Base-by-base conservation (phyloP, 2,113 vertebrate genomes). In the Hypocryptadius cinnamomeus region DNA sequence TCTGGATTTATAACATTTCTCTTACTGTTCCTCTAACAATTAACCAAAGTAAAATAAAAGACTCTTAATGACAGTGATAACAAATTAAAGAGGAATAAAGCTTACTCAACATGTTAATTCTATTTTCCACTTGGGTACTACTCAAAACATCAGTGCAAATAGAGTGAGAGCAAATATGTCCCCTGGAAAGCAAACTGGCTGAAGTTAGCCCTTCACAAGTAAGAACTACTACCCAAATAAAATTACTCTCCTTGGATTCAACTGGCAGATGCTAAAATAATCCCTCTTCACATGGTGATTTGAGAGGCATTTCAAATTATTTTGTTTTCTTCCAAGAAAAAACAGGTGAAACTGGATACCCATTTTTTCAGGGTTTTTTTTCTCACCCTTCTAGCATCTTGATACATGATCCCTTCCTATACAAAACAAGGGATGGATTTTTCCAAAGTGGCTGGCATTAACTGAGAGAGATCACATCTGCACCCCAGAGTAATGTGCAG, bases 1-100 rank as follows among this genome's bases (percentile, higher is more conserved):
- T 73, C 15, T 4, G 33, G 51, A 78, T 90, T 86, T 72, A 48
- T 73, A 77, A 86, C 15, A 4, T 90, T 94, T 83, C 59, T 79
- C 7, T 86, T 85, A 42, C 51, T 86, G 31, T 47, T 95, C 60
- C 68, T 86, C 71, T 93, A 70, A 82, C 90, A 84, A 91, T 74
- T 93, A 94, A 48, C 70, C 73, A 66, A 95, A 97, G 92, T 72
- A 87, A 95, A 96, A 96, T 79, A 94, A 81, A 88, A 89, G 65
- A 50, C 87, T 79, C 68, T 33, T 95, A 95, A 94, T 91, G 92
- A 85, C 69, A 86, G 64, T 23, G 45, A 71, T 94, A 80, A 85
- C 95, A 84, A 95, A 96, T 97, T 97, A 96, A 96, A 96, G 88
- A 84, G 51, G 87, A 95, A 95, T 97, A 97, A 97, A 96, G 79